phyloP scores from a whole-genome alignment of 2,888 invertebrate genomes.

The Euzetes globulus region DNA sequence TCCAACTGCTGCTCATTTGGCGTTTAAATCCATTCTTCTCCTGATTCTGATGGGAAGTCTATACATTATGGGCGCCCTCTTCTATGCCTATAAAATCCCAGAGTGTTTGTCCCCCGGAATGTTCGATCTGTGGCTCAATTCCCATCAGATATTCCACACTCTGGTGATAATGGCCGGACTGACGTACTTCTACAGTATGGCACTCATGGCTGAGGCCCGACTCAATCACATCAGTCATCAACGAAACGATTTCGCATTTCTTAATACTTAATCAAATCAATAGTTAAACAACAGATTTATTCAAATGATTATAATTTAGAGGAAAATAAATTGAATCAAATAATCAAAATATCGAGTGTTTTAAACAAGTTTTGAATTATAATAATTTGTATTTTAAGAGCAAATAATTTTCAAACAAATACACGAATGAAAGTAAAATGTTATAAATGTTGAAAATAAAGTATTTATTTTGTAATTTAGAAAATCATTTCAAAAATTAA shows the following conservation, averaged over 20 bases:
- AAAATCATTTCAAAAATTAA: too few species aligned
- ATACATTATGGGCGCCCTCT: slow-evolving; percentile 90
- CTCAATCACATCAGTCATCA: neutral
- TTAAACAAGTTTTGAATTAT: too few species aligned
- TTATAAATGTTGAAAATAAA: too few species aligned
- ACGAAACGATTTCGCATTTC: neutral
- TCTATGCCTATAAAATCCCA: slow-evolving; percentile 92
- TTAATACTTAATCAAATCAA: neutral
- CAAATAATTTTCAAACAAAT: too few species aligned
- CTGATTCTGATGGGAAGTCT: slow-evolving; percentile 77
- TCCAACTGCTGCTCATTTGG: neutral
- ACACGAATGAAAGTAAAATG: too few species aligned
- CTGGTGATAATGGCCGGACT: slow-evolving; percentile 56
- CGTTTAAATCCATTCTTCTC: slow-evolving; percentile 51
- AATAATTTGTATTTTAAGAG: too few species aligned
- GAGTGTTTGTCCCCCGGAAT: slow-evolving; percentile 94
- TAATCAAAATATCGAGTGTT: too few species aligned
- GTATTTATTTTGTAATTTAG: too few species aligned
- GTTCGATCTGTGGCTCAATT: slow-evolving; percentile 98
- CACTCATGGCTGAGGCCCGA: slow-evolving; percentile 13
- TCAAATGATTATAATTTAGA: neutral
- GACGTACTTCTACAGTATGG: slow-evolving; percentile 29
- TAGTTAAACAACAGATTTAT: neutral
- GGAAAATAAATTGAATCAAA: neutral
- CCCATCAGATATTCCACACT: slow-evolving; percentile 98